These are phyloP conservation scores for Bhutanitis thaidina DNA, from an alignment of 2,888 invertebrate species.

Conservation along the genomic window DNA sequence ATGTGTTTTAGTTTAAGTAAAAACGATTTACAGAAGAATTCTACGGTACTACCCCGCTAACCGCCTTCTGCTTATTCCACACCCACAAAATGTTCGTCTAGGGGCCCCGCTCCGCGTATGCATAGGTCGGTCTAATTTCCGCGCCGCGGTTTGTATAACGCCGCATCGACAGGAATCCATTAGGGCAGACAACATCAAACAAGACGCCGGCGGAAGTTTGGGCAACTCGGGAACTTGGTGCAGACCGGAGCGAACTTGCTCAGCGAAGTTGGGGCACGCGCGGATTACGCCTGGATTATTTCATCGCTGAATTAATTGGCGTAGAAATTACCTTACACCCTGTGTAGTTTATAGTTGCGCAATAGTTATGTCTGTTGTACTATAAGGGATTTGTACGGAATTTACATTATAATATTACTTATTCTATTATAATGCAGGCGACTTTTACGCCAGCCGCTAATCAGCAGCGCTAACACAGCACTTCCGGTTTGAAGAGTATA, in stretches of 20 bases:
- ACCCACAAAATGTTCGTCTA: neutral
- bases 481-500: too few relatives aligned
- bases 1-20: too few relatives aligned
- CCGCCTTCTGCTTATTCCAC: neutral
- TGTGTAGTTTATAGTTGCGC: neutral
- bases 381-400: too few relatives aligned
- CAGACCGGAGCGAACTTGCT: neutral
- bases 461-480: too few relatives aligned
- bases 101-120: neutral
- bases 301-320: slow-evolving; percentile 4
- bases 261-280: slow-evolving; percentile 6
- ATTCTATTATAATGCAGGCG: too few relatives aligned
- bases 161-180: slow-evolving; percentile 24
- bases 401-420: too few relatives aligned
- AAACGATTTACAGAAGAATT: too few relatives aligned
- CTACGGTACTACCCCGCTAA: neutral
- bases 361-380: too few relatives aligned
- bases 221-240: neutral
- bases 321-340: neutral
- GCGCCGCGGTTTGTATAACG: slow-evolving; percentile 22
- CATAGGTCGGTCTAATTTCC: slow-evolving; percentile 25
- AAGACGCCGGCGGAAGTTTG: slow-evolving; percentile 26
- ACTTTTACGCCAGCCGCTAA: too few relatives aligned
- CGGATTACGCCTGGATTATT: neutral
- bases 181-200: slow-evolving; percentile 34